Percentiles rank a stretch among this genome's conserved stretches.
Conservation (phyloP, 2,797 vertebrate genomes). For the Echiichthys vipera region DNA sequence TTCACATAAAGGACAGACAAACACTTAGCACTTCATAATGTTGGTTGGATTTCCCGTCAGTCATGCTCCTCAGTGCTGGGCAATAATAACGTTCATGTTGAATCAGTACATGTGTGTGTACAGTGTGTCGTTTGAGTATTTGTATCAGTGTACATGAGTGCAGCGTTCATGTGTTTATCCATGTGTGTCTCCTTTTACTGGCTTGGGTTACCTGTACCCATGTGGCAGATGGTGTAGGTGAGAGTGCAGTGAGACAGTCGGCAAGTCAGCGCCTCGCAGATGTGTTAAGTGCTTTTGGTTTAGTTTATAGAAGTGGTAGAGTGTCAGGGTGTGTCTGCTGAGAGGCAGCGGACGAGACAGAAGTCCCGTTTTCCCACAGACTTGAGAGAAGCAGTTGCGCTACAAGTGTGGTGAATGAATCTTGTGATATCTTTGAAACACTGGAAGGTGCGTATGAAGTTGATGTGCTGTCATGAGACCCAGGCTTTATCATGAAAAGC, state of each 20-base stretch:
- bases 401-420: not conserved
- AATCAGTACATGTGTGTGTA: not conserved
- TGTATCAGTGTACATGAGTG: slow-evolving; percentile 2
- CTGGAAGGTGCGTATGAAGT: not conserved
- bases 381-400: not conserved
- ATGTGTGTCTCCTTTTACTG: slow-evolving; percentile 49
- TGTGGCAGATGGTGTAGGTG: slow-evolving; percentile 82
- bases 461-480: not conserved
- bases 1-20: not conserved
- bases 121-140: not conserved
- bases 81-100: not conserved
- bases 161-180: slow-evolving; percentile 18
- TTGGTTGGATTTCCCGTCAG: not conserved
- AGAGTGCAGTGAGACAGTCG: slow-evolving; percentile 55
- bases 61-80: not conserved
- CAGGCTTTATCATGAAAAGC: not conserved
- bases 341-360: slow-evolving; percentile 12
- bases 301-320: slow-evolving; percentile 36
- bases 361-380: slow-evolving; percentile 18
- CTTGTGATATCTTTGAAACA: not conserved
- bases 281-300: slow-evolving; percentile 84
- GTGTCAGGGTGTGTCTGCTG: slow-evolving; percentile 58
- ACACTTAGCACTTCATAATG: not conserved
- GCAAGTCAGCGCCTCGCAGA: slow-evolving; percentile 61
- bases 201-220: slow-evolving; percentile 71